These are phyloP conservation scores for Paracentrotus lividus DNA, from an alignment of 53 echinoderm and acorn worm genomes.

Conservation along the genomic window DNA sequence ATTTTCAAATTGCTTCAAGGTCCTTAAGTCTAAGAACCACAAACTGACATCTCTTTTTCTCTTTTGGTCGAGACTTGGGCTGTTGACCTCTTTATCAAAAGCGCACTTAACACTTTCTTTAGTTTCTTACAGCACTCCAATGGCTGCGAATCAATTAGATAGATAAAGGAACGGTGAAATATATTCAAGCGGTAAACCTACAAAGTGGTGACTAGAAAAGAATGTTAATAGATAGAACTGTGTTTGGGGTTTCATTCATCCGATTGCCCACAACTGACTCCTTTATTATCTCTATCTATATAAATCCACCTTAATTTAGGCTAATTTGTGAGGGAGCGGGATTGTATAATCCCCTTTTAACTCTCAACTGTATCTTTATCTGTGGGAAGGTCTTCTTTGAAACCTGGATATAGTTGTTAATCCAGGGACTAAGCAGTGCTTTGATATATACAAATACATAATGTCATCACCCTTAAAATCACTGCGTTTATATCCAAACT, in stretches of 20 bases:
- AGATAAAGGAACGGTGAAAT: constrained; percentile 1
- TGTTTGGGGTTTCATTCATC: constrained; percentile 23
- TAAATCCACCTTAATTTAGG: neutral
- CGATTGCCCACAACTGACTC: constrained; percentile 30
- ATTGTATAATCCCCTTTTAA: constrained; percentile 11
- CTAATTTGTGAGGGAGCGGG: neutral
- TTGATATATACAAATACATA: neutral
- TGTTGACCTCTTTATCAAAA: constrained; percentile 45
- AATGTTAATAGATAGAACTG: constrained; percentile 8
- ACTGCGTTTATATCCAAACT: neutral
- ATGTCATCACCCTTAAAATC: neutral
- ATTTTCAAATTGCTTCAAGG: neutral
- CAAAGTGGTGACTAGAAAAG: constrained; percentile 16
- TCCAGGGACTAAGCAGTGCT: neutral
- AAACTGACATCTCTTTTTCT: constrained; percentile 13
- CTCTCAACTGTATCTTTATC: constrained; percentile 19
- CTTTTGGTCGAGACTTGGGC: neutral
- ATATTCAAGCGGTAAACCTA: constrained; percentile 36
- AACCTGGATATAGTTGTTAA: neutral
- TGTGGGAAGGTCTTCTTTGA: neutral
- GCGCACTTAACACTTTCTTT: constrained; percentile 45
- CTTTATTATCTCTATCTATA: neutral
- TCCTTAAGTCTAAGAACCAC: constrained; percentile 11
- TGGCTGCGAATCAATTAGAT: constrained; percentile 58
- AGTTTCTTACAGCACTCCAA: constrained; percentile 45